A percentile compares a stretch with the other conserved stretches of the same genome.
These are phyloP conservation scores for Ametastegia equiseti DNA, from an alignment of 2,888 invertebrate species.

Conservation along the genomic window DNA sequence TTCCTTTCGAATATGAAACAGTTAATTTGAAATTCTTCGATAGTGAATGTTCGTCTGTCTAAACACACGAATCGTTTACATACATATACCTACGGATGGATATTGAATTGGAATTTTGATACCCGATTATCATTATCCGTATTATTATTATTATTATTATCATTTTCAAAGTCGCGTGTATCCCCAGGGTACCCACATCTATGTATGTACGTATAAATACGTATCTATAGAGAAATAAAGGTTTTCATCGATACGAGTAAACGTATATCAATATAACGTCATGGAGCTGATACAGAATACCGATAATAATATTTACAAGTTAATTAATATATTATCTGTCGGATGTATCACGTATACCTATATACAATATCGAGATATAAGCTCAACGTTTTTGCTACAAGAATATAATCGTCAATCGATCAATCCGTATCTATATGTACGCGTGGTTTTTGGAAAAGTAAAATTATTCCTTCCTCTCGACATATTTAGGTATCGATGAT, in stretches of 20 bases:
- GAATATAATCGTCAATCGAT: neutral
- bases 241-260: neutral
- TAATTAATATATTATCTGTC: conserved; percentile 33
- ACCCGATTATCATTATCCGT: neutral
- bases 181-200: no score
- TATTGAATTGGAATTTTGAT: neutral
- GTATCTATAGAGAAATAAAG: no score
- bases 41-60: conserved; percentile 1
- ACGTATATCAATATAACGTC: neutral
- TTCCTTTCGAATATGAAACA: conserved; percentile 27
- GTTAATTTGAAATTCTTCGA: conserved; percentile 25
- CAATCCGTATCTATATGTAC: no score
- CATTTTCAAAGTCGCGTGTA: neutral
- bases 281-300: no score
- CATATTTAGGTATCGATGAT: neutral
- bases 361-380: neutral
- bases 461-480: neutral
- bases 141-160: neutral
- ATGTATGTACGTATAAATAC: neutral
- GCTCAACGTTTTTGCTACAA: neutral
- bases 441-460: neutral
- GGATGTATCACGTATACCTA: neutral
- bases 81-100: neutral
- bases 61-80: neutral
- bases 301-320: conserved; percentile 33